Evolutionary conservation across 1,140 invertebrate species (phyloP), one percentile per base, ranked within the genome.

Genomic region (Dreissena rostriformis): DNA sequence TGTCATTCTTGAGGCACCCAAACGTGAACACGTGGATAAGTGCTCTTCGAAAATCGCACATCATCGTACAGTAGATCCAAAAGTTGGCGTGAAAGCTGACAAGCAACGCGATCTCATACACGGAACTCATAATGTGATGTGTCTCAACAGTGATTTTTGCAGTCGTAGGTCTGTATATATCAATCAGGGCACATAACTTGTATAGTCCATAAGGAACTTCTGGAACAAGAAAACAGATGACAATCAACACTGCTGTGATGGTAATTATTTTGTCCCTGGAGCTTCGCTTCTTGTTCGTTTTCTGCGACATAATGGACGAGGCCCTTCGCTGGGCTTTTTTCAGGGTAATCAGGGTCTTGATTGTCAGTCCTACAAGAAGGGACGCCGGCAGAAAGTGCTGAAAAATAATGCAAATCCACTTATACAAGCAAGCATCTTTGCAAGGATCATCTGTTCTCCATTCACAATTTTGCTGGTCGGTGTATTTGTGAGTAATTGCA

Each of bases 1-100:
- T 14, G 14, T 57, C 14, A 0, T 12, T 39, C 29, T 61, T 77
- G 51, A 83, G 24, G 8, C 11, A 28, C 26, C 55, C 66, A 28
- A 65, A 77, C 0, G 82, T 77, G 55, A 84, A 22, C 29, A 77
- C 6, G 14, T 61, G 15, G 5, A 84, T 10, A 28, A 78, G 4
- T 15, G 29, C 55, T 14, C 24, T 22, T 0, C 82, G 68, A 55
- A 84, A 84, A 19, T 84, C 82, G 19, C 52, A 52, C 82, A 84
- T 84, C 82, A 84, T 84, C 12, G n/a, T 53, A 39, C 74, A 84
- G 57, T 84, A 84, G 1, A 84, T 78, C 82, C 73, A 78, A 67
- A 84, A 84, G 29, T 84, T 84, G 24, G 75, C 74, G 22, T 57
- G 29, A 51, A 84, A 84, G 55, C 72, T 77, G 6, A 78, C 7